Evolutionary conservation across 2,888 invertebrate genomes (phyloP), one percentile per base, ranked within the genome.

Genomic region (Callyntrura sp.): DNA sequence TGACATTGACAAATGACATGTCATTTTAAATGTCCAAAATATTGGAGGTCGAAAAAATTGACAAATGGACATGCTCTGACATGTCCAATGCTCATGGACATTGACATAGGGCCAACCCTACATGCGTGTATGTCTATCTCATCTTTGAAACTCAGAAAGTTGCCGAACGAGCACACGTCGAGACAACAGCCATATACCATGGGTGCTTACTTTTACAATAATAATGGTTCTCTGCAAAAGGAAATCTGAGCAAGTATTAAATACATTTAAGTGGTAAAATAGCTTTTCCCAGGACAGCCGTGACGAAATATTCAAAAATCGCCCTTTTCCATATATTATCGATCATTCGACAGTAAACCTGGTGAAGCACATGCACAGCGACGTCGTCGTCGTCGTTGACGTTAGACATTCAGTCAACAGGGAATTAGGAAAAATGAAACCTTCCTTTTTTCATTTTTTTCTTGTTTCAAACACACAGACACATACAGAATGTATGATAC

Each of bases 221-320:
- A n/a, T n/a, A n/a, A 79, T 70, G 85, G 60, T 85, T 76, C 70
- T 81, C 90, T 85, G 43, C 85, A 90, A 90, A 90, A 90, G 90
- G 90, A 90, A 90, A 90, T 90, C 60, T 90, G 90, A 43, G 57
- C 85, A 73, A 85, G 90, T 85, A 90, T 90, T 90, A 90, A 90
- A 90, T 90, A 90, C 90, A 90, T 85, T 90, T 90, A 90, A 85
- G 90, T 90, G 90, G 90, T 90, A 90, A 90, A 90, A 90, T 85
- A 90, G 90, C 86, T 86, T 91, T 90, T 89, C 90, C 82, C 82
- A 83, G 91, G 92, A 92, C 92, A 92, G 90, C 90, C 92, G 91
- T 92, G 92, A 92, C 92, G 91, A 92, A 92, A 84, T 76, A 83
- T 90, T 91, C 91, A 90, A 89, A 91, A 92, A 90, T 85, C 82